Evolutionary conservation across 2,888 invertebrate species (phyloP), one percentile per base, ranked within the genome.

Genomic region (Notodonta dromedarius): DNA sequence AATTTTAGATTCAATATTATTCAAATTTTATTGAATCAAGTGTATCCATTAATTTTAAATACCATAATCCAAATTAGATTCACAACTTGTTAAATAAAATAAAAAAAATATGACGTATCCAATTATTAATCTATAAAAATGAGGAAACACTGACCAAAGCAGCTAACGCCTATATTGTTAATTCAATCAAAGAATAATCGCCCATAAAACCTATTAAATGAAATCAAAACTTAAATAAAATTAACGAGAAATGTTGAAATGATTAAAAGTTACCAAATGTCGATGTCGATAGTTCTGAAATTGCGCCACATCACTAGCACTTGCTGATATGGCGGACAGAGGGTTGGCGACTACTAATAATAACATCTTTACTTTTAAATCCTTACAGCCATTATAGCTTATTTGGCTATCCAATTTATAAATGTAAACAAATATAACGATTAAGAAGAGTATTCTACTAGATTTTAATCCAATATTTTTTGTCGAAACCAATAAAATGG

Each of bases 271-370:
- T 65, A 56, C 62, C 55, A 65, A 71, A 71, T 53, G 77, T 82
- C 83, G 83, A 84, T 79, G 66, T 82, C 86, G 83, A 80, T 78
- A 62, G 58, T 76, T 67, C 58, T 57, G 62, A 60, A 65, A 66
- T 63, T 71, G 63, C 61, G 66, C 74, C 78, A 66, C 86, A 83
- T 59, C 89, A 79, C 89, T 88, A 88, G 66, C 68, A 63, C 70
- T 76, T 78, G 81, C 84, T 84, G 86, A 87, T 86, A 86, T 83
- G 80, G 84, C 82, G 79, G 76, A 74, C 75, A 64, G 72, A 70
- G 76, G 78, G 77, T 69, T 74, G 67, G 66, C 68, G 55, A 68
- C 57, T 61, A 63, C 53, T 65, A 70, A 65, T 71, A 72, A 72
- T 66, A 74, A 69, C 57, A 71, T 67, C 60, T 66, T 66, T 52